Conservation (phyloP, 2,797 vertebrate species). For the Macroramphosus scolopax region DNA sequence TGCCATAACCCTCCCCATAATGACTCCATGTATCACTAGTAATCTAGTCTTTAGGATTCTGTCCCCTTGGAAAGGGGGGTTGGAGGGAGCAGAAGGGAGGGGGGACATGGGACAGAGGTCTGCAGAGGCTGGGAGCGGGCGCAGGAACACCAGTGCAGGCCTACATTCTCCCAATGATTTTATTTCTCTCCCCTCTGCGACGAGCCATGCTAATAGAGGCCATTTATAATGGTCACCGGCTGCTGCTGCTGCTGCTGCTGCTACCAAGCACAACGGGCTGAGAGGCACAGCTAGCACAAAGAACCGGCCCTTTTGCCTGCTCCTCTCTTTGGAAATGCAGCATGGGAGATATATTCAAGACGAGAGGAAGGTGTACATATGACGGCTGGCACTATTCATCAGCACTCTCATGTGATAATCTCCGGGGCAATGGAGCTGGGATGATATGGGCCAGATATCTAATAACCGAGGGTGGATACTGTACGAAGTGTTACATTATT, state of each 20-base stretch:
- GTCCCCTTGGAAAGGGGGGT: conserved; percentile 63
- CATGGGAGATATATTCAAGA: conserved; percentile 57
- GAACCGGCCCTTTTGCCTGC: conserved; percentile 50
- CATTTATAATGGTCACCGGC: conserved; percentile 82
- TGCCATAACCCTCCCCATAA: conserved; percentile 74
- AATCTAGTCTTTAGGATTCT: conserved; percentile 80
- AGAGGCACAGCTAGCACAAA: conserved; percentile 59
- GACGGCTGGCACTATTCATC: conserved; percentile 55
- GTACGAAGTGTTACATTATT: too few relatives aligned
- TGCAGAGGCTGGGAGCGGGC: conserved; percentile 57
- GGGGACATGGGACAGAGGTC: conserved; percentile 50
- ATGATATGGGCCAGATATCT: background rate
- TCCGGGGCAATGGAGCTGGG: conserved; percentile 39
- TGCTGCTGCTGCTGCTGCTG: conserved; percentile 57
- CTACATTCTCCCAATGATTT: conserved; percentile 77
- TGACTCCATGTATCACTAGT: conserved; percentile 78
- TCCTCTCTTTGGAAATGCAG: conserved; percentile 52
- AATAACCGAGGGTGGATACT: too few relatives aligned
- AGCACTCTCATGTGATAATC: conserved; percentile 52
- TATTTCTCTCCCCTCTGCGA: conserved; percentile 78
- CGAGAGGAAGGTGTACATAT: conserved; percentile 43
- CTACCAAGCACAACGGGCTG: conserved; percentile 57
- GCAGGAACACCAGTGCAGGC: conserved; percentile 58
- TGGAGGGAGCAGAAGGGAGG: conserved; percentile 35
- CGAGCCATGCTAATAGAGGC: conserved; percentile 83